Evolutionary conservation across 2,113 vertebrate genomes (phyloP).

Genomic region (Eonycteris spelaea): DNA sequence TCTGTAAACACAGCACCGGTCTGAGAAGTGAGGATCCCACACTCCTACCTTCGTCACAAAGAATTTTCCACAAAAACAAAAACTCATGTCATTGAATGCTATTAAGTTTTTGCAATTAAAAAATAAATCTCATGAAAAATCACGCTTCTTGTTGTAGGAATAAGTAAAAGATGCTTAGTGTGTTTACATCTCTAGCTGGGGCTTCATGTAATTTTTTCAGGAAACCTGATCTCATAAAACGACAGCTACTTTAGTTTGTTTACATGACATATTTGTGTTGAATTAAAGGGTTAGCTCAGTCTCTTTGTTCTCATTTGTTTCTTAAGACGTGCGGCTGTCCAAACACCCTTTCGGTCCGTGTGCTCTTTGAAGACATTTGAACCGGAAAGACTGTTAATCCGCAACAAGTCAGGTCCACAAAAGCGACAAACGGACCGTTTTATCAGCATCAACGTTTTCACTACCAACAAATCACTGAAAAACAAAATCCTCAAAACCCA

Average conservation of each 20-base stretch:
- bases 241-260: not conserved
- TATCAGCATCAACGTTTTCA: not conserved
- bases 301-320: constrained; percentile 8
- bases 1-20: not conserved
- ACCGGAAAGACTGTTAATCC: not conserved
- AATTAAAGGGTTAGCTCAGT: not conserved
- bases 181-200: not conserved
- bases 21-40: not conserved
- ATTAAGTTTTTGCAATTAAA: not conserved
- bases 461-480: not conserved
- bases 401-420: not conserved
- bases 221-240: not conserved
- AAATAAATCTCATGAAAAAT: not conserved
- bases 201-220: not conserved
- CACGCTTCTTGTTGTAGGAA: not conserved
- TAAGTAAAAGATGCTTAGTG: not conserved
- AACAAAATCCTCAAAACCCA: constrained; percentile 17
- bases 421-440: not conserved
- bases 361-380: not conserved
- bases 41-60: not conserved
- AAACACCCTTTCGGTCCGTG: not conserved
- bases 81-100: not conserved
- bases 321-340: not conserved
- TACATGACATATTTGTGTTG: not conserved
- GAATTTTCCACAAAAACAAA: not conserved